Percentiles rank a stretch among this genome's conserved stretches.
Evolutionary conservation across 1,140 invertebrate species (phyloP).

Genomic region (Drosophila dunni): DNA sequence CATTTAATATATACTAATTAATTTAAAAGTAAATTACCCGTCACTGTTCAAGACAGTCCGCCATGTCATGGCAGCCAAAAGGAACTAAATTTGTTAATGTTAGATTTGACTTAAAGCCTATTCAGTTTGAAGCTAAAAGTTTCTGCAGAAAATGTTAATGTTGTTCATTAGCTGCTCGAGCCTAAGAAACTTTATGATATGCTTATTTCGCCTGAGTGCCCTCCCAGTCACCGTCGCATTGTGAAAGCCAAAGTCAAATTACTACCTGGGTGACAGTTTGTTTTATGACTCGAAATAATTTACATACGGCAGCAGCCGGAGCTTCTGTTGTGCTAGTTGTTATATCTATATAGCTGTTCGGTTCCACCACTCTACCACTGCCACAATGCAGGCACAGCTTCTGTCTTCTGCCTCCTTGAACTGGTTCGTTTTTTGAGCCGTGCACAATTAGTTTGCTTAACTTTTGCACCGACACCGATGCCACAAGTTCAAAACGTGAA

Average conservation of each 20-base stretch:
- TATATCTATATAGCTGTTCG: conserved; percentile 1
- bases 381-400: conserved; percentile 5
- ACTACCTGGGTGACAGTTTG: conserved; percentile 59
- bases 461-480: conserved; percentile 9
- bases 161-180: conserved; percentile 53
- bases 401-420: neutral
- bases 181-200: conserved; percentile 59
- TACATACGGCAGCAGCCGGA: conserved; percentile 32
- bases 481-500: conserved; percentile 29
- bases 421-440: neutral
- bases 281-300: conserved; percentile 65
- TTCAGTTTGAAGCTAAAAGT: conserved; percentile 34
- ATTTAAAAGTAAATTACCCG: no score
- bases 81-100: neutral
- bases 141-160: conserved; percentile 30
- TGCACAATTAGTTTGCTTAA: conserved; percentile 37
- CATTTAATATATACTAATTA: no score
- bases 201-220: conserved; percentile 54
- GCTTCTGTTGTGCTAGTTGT: conserved; percentile 16
- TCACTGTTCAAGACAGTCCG: neutral
- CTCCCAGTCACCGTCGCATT: conserved; percentile 32
- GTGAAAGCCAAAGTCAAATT: conserved; percentile 20
- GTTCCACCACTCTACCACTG: neutral
- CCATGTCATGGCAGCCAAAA: neutral
- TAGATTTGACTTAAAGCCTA: conserved; percentile 11